Percentiles rank a stretch among this genome's conserved stretches.
Evolutionary conservation across 1,140 invertebrate genomes (phyloP).

Genomic region (Trigoniulus corallinus): DNA sequence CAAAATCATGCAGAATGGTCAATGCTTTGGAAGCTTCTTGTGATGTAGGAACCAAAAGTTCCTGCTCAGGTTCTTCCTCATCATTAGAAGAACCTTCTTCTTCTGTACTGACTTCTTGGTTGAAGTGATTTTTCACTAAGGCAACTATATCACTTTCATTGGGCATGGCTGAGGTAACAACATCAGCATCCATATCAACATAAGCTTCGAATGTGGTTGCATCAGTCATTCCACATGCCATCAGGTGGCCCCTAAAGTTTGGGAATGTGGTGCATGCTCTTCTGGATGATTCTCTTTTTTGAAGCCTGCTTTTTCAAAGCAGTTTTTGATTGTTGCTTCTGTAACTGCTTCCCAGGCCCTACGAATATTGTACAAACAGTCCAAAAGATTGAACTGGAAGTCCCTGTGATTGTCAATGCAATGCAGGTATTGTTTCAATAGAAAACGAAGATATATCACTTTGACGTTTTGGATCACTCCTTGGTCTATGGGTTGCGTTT

Average conservation of each 20-base stretch:
- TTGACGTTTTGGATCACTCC: slow-evolving; percentile 1
- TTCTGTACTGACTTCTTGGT: background rate
- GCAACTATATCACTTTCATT: background rate
- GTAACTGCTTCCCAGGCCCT: background rate
- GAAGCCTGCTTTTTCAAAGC: background rate
- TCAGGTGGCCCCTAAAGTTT: background rate
- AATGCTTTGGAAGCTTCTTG: background rate
- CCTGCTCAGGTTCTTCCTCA: background rate
- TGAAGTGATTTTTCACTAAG: background rate
- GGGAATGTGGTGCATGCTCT: background rate
- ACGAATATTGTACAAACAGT: background rate
- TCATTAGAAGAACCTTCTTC: background rate
- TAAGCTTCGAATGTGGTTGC: background rate
- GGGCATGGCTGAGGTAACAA: background rate
- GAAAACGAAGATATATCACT: background rate
- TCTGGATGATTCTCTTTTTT: background rate
- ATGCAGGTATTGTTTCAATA: background rate
- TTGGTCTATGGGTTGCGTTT: slow-evolving; percentile 1
- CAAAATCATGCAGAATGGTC: background rate
- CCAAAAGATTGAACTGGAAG: background rate
- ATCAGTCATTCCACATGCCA: background rate
- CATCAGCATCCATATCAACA: background rate
- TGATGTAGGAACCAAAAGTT: background rate
- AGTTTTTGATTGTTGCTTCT: background rate
- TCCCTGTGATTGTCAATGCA: background rate